Conservation (phyloP, 2,797 vertebrate genomes). For the Neosalanx taihuensis region DNA sequence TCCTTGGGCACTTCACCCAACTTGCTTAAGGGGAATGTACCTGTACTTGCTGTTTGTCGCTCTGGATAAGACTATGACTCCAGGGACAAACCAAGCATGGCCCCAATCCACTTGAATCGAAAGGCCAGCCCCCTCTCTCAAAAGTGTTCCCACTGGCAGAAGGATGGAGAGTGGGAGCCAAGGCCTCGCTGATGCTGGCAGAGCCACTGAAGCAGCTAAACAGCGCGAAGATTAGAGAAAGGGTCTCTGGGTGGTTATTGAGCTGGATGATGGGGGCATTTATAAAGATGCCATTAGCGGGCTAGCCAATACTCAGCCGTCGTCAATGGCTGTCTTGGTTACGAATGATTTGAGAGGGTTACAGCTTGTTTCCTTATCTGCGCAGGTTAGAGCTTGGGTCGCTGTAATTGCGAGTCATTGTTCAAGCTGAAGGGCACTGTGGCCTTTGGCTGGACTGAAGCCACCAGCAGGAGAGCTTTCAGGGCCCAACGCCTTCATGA, state of each 20-base stretch:
- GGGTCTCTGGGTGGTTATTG: neutral
- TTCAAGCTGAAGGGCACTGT: constrained; percentile 22
- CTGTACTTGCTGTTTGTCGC: too few relatives aligned
- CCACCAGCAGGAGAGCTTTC: constrained; percentile 30
- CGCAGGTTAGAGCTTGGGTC: constrained; percentile 7
- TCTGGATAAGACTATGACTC: too few relatives aligned
- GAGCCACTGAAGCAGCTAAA: too few relatives aligned
- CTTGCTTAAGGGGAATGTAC: too few relatives aligned
- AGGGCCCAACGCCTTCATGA: neutral
- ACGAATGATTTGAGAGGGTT: neutral
- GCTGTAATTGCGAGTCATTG: constrained; percentile 23
- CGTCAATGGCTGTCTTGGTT: neutral
- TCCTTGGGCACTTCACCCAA: too few relatives aligned
- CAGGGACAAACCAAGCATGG: too few relatives aligned
- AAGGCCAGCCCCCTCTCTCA: too few relatives aligned
- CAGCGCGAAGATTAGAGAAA: neutral
- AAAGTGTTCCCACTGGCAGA: constrained; percentile 6
- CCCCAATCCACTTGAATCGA: too few relatives aligned
- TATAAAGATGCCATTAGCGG: neutral
- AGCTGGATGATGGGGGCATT: constrained; percentile 15
- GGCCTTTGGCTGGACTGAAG: constrained; percentile 33
- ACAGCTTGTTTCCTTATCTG: neutral
- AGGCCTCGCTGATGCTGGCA: too few relatives aligned
- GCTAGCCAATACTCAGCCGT: neutral
- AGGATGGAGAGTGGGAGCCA: neutral